These are phyloP conservation scores for Gulo gulo DNA, from an alignment of 2,113 vertebrate species.

Conservation along the genomic window DNA sequence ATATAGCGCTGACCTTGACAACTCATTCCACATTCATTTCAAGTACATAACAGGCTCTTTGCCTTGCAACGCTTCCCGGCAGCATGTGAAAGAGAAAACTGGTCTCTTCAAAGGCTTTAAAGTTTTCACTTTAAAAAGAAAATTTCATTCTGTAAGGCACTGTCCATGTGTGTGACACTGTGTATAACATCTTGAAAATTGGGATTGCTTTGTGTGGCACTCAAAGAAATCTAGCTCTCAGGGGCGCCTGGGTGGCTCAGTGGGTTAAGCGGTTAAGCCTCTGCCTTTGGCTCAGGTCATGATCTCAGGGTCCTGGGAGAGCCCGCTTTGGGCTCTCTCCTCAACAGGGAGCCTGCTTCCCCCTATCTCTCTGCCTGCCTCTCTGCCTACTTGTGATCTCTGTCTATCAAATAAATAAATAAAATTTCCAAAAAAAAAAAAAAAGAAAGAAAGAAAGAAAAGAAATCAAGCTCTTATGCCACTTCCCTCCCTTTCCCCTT, in stretches of 20 bases:
- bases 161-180: neutral
- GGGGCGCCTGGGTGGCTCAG: too few species aligned
- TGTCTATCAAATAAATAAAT: too few species aligned
- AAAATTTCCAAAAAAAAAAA: too few species aligned
- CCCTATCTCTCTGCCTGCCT: too few species aligned
- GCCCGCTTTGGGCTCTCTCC: too few species aligned
- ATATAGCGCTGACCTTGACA: neutral
- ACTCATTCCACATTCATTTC: neutral
- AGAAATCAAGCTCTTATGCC: too few species aligned
- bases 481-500: accelerated
- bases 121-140: neutral
- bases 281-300: too few species aligned
- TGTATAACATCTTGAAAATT: neutral
- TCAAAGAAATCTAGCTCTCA: neutral
- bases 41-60: neutral
- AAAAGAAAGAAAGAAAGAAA: too few species aligned
- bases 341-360: too few species aligned
- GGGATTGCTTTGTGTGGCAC: neutral
- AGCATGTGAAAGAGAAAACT: neutral
- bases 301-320: too few species aligned
- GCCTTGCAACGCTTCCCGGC: neutral
- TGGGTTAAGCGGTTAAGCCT: too few species aligned
- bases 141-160: neutral
- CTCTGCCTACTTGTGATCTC: too few species aligned
- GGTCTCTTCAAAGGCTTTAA: neutral